Evolutionary conservation across 2,113 vertebrate genomes (phyloP).

Genomic region (Clarias batrachus): DNA sequence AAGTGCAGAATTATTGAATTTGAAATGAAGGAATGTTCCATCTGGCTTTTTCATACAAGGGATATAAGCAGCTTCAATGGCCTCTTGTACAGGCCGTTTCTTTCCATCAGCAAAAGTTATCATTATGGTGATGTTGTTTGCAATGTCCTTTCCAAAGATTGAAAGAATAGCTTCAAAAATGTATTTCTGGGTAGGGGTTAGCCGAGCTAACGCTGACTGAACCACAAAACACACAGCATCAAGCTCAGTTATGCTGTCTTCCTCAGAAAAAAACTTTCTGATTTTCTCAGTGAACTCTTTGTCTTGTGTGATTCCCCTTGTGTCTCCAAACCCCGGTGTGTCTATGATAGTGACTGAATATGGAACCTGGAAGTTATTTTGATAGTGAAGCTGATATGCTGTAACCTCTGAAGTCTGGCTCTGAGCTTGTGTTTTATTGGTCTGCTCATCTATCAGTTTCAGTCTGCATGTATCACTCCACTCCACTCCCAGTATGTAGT

Average conservation of each 20-base stretch:
- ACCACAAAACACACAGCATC: constrained; percentile 60
- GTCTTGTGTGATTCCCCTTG: constrained; percentile 50
- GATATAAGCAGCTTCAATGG: constrained; percentile 45
- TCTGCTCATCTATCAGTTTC: constrained; percentile 54
- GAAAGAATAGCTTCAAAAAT: constrained; percentile 57
- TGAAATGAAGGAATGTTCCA: constrained; percentile 49
- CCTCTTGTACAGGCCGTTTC: constrained; percentile 45
- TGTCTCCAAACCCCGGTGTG: constrained; percentile 62
- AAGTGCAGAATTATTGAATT: constrained; percentile 56
- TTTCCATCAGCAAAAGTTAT: constrained; percentile 58
- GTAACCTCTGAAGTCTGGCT: constrained; percentile 57
- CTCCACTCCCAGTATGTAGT: constrained; percentile 59
- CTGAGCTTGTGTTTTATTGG: constrained; percentile 53
- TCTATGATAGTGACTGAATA: constrained; percentile 62
- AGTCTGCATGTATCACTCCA: constrained; percentile 55
- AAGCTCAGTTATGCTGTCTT: constrained; percentile 41
- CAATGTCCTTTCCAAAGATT: constrained; percentile 61
- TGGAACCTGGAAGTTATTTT: constrained; percentile 34
- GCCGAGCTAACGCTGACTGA: constrained; percentile 49
- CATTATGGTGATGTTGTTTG: constrained; percentile 52
- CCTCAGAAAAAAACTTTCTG: constrained; percentile 42
- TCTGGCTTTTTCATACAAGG: constrained; percentile 34
- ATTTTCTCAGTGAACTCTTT: constrained; percentile 46
- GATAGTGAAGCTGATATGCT: constrained; percentile 53
- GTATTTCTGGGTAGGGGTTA: constrained; percentile 53